Percentiles rank a stretch among this genome's conserved stretches.
Conservation (phyloP, 2,113 vertebrate genomes). For the Egretta garzetta region DNA sequence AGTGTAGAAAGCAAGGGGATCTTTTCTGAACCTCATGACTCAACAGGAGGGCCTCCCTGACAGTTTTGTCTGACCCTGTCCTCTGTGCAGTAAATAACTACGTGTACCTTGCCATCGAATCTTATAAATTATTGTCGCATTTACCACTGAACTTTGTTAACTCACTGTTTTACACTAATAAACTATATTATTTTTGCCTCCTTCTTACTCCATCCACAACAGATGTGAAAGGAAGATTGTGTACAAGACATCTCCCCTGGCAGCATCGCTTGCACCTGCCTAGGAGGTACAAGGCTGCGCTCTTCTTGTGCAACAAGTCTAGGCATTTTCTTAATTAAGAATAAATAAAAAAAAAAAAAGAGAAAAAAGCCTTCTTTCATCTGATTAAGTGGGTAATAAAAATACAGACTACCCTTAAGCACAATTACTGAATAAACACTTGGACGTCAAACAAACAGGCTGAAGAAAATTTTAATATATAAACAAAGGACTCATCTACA, state of each 20-base stretch:
- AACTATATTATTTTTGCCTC: too few relatives aligned
- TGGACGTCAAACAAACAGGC: not conserved
- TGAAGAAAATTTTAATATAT: conserved; percentile 4
- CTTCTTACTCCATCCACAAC: too few relatives aligned
- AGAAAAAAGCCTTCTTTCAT: not conserved
- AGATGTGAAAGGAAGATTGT: not conserved
- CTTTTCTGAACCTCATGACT: too few relatives aligned
- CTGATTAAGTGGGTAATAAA: not conserved
- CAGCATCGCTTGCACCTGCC: not conserved
- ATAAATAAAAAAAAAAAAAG: not conserved
- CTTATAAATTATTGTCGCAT: too few relatives aligned
- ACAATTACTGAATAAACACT: not conserved
- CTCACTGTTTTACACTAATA: too few relatives aligned
- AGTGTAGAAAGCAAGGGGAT: too few relatives aligned
- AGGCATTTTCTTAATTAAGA: conserved; percentile 15
- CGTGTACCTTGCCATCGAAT: too few relatives aligned
- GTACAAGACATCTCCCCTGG: not conserved
- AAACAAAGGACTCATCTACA: not conserved
- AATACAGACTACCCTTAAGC: not conserved
- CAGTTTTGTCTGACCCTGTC: too few relatives aligned
- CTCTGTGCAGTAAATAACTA: too few relatives aligned
- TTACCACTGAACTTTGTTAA: too few relatives aligned
- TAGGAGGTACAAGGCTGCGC: not conserved
- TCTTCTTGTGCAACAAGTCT: not conserved
- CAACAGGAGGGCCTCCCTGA: too few relatives aligned